phyloP scores from a whole-genome alignment of 2,113 vertebrate species.

The Lepisosteus osseus region DNA sequence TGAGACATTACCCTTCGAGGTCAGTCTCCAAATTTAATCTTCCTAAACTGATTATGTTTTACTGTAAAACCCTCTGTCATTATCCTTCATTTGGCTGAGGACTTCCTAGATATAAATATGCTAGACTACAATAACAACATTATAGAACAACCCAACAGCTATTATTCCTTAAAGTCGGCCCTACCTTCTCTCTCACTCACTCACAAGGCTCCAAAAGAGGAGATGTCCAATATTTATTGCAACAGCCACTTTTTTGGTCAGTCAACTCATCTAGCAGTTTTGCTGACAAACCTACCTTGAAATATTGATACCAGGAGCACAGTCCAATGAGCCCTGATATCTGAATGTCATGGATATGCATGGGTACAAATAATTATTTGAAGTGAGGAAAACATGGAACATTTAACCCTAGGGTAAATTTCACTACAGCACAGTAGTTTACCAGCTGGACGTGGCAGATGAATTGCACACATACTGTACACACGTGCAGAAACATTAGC shows the following conservation, averaged over 20 bases:
- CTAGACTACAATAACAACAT: too few relatives aligned
- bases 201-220: background rate
- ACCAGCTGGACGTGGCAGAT: slow-evolving; percentile 27
- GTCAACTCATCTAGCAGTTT: background rate
- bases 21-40: too few relatives aligned
- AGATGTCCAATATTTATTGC: background rate
- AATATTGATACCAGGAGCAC: background rate
- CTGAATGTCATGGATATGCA: background rate
- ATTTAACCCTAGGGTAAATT: slow-evolving; percentile 21
- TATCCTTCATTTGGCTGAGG: too few relatives aligned
- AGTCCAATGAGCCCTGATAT: background rate
- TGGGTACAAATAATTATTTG: background rate
- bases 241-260: background rate
- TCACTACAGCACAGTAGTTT: slow-evolving; percentile 22
- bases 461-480: background rate
- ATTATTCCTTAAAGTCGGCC: too few relatives aligned
- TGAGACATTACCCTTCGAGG: too few relatives aligned
- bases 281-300: background rate
- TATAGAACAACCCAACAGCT: too few relatives aligned
- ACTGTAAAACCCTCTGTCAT: too few relatives aligned
- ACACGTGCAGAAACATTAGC: too few relatives aligned
- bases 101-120: too few relatives aligned
- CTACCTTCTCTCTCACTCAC: too few relatives aligned
- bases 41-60: too few relatives aligned
- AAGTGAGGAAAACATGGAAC: background rate